phyloP scores from a whole-genome alignment of 2,888 invertebrate genomes.

The Acholoe squamosa region DNA sequence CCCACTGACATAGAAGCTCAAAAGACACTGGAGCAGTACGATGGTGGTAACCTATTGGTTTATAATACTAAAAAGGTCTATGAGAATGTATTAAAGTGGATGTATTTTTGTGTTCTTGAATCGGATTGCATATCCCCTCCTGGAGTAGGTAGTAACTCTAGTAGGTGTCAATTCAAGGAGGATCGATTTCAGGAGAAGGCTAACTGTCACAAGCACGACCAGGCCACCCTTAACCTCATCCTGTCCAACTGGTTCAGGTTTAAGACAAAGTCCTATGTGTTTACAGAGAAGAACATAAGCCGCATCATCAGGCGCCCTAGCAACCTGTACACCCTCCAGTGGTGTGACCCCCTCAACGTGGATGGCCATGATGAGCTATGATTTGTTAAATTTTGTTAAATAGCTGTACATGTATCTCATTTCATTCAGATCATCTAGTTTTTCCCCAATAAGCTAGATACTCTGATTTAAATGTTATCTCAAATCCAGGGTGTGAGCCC shows the following conservation, averaged over 20 bases:
- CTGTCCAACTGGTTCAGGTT: slow-evolving; percentile 80
- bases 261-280: slow-evolving; percentile 73
- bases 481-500: no score
- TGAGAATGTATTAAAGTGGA: slow-evolving; percentile 79
- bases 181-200: slow-evolving; percentile 71
- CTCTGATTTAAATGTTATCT: no score
- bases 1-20: slow-evolving; percentile 76
- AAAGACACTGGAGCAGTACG: slow-evolving; percentile 74
- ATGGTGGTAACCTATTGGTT: slow-evolving; percentile 74
- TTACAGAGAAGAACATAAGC: background rate
- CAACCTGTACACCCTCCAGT: background rate
- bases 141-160: slow-evolving; percentile 63
- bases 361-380: no score
- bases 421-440: no score
- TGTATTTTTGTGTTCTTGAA: slow-evolving; percentile 80
- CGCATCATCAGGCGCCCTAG: background rate
- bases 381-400: no score
- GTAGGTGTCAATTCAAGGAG: slow-evolving; percentile 72
- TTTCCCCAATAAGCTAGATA: no score
- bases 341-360: background rate
- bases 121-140: slow-evolving; percentile 80
- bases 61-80: slow-evolving; percentile 78
- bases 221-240: slow-evolving; percentile 83
- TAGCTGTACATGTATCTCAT: no score
- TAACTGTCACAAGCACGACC: slow-evolving; percentile 81